phyloP scores from a whole-genome alignment of 2,113 vertebrate species.

The Peromyscus leucopus region DNA sequence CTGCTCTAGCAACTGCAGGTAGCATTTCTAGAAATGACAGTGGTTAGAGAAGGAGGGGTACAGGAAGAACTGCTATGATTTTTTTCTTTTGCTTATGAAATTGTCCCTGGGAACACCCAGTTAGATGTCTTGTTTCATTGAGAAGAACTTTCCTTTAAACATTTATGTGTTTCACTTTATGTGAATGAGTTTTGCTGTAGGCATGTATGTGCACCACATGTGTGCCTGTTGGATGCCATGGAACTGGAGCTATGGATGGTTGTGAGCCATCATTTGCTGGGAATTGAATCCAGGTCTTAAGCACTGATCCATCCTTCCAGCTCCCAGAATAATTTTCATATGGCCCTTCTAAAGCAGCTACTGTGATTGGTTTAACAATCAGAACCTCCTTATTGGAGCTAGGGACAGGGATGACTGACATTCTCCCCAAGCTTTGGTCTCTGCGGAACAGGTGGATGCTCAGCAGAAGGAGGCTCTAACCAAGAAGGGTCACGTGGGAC shows the following conservation, averaged over 20 bases:
- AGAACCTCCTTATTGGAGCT: neutral
- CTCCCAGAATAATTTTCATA: neutral
- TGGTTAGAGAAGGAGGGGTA: neutral
- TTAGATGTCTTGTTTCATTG: conserved; percentile 1
- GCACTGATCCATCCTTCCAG: neutral
- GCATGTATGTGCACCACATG: neutral
- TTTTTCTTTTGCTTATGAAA: conserved; percentile 28
- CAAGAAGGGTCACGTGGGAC: neutral
- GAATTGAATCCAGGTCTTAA: neutral
- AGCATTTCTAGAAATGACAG: neutral
- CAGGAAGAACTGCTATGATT: neutral
- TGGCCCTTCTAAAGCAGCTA: neutral
- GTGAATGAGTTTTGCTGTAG: neutral
- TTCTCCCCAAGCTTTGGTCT: neutral
- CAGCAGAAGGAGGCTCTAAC: neutral
- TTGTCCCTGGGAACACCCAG: neutral
- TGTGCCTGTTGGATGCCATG: neutral
- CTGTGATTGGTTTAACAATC: neutral
- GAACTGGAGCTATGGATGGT: neutral
- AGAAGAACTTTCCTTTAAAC: neutral
- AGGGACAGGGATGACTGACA: too few relatives aligned
- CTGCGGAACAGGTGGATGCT: neutral
- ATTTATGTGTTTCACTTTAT: too few relatives aligned
- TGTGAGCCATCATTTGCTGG: neutral
- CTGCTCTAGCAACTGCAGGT: neutral